Percentiles rank a stretch among this genome's conserved stretches.
Conservation (phyloP, 2,113 vertebrate species). For the Terrapene triunguis region DNA sequence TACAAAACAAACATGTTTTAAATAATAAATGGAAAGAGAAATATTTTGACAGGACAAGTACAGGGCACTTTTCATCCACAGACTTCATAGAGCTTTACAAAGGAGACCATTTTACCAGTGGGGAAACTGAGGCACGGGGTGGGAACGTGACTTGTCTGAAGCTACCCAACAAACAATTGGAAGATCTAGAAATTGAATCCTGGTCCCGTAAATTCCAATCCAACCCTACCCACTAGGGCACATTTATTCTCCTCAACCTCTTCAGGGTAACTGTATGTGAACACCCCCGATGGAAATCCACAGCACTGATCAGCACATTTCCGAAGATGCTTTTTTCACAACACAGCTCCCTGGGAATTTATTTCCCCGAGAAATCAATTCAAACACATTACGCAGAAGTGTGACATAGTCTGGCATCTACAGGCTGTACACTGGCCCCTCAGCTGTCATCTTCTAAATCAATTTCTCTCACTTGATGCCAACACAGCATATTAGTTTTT, state of each 20-base stretch:
- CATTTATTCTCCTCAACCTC: neutral
- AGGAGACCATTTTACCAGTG: neutral
- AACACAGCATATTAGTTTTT: conserved; percentile 49
- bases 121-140: neutral
- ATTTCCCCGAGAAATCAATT: conserved; percentile 59
- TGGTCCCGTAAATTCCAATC: neutral
- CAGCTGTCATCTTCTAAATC: conserved; percentile 63
- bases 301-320: neutral
- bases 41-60: neutral
- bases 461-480: conserved; percentile 59
- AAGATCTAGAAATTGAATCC: neutral
- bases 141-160: neutral
- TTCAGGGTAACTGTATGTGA: neutral
- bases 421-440: neutral
- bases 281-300: neutral
- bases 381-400: conserved; percentile 51
- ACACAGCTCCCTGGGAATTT: conserved; percentile 32
- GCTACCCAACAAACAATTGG: neutral
- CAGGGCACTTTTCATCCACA: neutral
- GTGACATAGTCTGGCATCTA: conserved; percentile 15
- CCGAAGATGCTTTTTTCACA: neutral
- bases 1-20: neutral
- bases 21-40: rapidly evolving
- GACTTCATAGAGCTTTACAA: neutral
- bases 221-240: neutral